A percentile compares a stretch with the other conserved stretches of the same genome.
These are phyloP conservation scores for Mamestra brassicae DNA, from an alignment of 2,888 invertebrate genomes.

Conservation along the genomic window DNA sequence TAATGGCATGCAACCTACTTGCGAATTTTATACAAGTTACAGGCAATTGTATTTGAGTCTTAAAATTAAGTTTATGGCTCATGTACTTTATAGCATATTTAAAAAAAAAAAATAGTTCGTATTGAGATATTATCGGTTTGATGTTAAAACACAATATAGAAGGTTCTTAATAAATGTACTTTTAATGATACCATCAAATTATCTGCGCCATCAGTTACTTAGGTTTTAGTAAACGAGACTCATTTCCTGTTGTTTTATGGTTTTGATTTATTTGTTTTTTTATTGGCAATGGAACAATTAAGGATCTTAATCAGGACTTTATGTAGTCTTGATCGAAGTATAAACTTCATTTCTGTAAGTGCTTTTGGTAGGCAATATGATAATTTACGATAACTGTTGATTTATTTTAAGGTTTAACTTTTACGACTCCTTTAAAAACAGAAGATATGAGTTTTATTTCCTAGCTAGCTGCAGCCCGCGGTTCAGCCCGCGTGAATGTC, in stretches of 20 bases:
- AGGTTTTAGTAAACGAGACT: constrained; percentile 21
- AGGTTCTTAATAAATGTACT: constrained; percentile 31
- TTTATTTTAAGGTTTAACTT: background rate
- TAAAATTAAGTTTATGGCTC: no score
- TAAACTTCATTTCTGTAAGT: constrained; percentile 2
- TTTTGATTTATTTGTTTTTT: constrained; percentile 29
- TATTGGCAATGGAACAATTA: constrained; percentile 14
- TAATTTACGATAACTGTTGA: background rate
- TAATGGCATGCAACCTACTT: no score
- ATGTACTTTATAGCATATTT: no score
- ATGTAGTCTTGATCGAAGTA: background rate
- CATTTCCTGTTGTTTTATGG: constrained; percentile 29
- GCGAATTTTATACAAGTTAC: no score
- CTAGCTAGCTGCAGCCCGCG: no score
- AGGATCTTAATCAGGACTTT: constrained; percentile 16
- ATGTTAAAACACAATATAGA: constrained; percentile 17
- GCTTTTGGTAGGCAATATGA: constrained; percentile 5
- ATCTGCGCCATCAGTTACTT: constrained; percentile 32
- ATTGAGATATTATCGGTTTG: background rate
- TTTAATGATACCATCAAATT: constrained; percentile 38
- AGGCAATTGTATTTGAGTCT: no score
- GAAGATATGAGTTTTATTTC: background rate
- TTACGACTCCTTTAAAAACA: background rate
- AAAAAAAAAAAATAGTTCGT: background rate
- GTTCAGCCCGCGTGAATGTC: no score